Evolutionary conservation across 2,888 invertebrate genomes (phyloP).

Genomic region (Pseudeuparius sepicola): DNA sequence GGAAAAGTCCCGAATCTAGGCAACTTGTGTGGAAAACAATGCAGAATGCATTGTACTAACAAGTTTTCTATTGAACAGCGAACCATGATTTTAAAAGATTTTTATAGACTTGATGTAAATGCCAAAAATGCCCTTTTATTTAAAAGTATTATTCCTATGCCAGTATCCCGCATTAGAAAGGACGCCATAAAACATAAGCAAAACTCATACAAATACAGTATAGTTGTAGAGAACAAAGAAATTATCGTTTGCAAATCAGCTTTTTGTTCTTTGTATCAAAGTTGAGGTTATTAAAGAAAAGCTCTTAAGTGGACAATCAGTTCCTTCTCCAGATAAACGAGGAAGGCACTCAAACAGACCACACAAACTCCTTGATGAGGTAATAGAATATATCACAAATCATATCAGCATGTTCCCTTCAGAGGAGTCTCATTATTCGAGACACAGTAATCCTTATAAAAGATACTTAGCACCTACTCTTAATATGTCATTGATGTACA

Average conservation of each 20-base stretch:
- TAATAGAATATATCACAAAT: not conserved
- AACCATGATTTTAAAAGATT: slow-evolving; percentile 6
- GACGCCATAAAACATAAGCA: slow-evolving; percentile 12
- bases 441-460: slow-evolving; percentile 11
- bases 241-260: slow-evolving; percentile 7
- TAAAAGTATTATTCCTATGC: slow-evolving; percentile 7
- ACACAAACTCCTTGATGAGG: slow-evolving; percentile 4
- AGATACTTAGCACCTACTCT: slow-evolving; percentile 10
- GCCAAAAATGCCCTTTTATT: slow-evolving; percentile 14
- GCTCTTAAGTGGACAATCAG: not conserved
- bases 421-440: slow-evolving; percentile 11
- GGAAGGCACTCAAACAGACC: slow-evolving; percentile 7
- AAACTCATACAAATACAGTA: slow-evolving; percentile 7
- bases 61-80: slow-evolving; percentile 10
- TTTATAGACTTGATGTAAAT: slow-evolving; percentile 13
- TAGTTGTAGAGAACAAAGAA: not conserved
- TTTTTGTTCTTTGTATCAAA: slow-evolving; percentile 7
- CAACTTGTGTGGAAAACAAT: slow-evolving; percentile 10
- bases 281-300: slow-evolving; percentile 4
- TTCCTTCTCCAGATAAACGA: slow-evolving; percentile 3
- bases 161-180: slow-evolving; percentile 9
- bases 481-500: slow-evolving; percentile 9
- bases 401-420: not conserved
- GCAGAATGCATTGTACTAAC: slow-evolving; percentile 13
- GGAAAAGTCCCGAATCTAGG: slow-evolving; percentile 7